Evolutionary conservation across 2,113 vertebrate species (phyloP).

Genomic region (Coptodon rendalli): DNA sequence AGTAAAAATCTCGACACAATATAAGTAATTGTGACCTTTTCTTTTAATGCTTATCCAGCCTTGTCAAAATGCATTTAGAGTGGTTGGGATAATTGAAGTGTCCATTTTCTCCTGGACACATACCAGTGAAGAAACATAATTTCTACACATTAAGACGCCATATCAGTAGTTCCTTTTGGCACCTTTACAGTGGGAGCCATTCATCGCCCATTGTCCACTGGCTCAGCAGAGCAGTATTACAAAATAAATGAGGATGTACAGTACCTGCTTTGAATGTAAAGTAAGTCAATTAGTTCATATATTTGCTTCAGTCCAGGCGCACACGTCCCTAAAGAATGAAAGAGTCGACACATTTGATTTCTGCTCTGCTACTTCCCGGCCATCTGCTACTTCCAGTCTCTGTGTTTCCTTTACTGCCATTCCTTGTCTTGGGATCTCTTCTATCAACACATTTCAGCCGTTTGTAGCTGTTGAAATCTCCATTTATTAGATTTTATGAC

Average conservation of each 20-base stretch:
- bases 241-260: slow-evolving; percentile 38
- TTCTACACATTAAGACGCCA: not conserved
- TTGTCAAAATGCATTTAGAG: not conserved
- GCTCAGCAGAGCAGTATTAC: slow-evolving; percentile 35
- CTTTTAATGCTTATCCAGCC: not conserved
- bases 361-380: not conserved
- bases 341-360: slow-evolving; percentile 1
- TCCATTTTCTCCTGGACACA: not conserved
- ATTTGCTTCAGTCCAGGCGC: not conserved
- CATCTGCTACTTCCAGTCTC: not conserved
- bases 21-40: not conserved
- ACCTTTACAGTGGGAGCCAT: slow-evolving; percentile 22
- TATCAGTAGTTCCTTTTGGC: slow-evolving; percentile 17
- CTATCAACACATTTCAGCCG: not conserved
- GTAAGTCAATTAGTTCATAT: slow-evolving; percentile 18
- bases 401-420: not conserved
- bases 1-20: not conserved
- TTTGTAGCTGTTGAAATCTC: not conserved
- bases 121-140: not conserved
- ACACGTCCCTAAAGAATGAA: not conserved
- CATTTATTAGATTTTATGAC: not conserved
- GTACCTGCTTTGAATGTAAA: slow-evolving; percentile 31
- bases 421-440: not conserved
- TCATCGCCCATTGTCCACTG: slow-evolving; percentile 37
- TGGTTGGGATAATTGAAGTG: not conserved